Evolutionary conservation across 2,888 invertebrate genomes (phyloP).

Genomic region (Rhagium mordax): DNA sequence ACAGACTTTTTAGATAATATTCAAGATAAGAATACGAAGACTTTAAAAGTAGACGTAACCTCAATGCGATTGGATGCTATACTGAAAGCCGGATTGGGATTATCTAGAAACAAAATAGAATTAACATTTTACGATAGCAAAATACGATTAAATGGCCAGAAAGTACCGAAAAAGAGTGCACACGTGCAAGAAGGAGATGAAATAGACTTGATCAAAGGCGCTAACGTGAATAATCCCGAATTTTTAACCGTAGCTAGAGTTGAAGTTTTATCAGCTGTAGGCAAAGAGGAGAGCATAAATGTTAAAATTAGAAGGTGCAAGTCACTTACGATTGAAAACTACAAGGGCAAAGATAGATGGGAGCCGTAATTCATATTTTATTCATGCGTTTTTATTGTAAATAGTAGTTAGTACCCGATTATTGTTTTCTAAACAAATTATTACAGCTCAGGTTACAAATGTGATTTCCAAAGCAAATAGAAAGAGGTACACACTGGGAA

Average conservation of each 20-base stretch:
- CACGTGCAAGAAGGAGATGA: conserved; percentile 81
- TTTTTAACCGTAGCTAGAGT: conserved; percentile 81
- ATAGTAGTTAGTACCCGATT: neutral
- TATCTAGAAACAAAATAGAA: conserved; percentile 87
- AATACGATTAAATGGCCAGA: conserved; percentile 85
- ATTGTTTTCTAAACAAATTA: neutral
- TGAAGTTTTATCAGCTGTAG: conserved; percentile 74
- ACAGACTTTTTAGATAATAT: conserved; percentile 70
- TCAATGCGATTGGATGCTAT: conserved; percentile 82
- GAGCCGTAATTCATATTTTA: neutral
- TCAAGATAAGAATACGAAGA: conserved; percentile 75
- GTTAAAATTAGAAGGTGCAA: conserved; percentile 80
- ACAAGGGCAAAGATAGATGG: conserved; percentile 62
- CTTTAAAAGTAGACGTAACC: conserved; percentile 76
- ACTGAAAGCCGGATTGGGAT: conserved; percentile 78
- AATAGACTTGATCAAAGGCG: conserved; percentile 82
- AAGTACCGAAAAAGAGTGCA: conserved; percentile 82
- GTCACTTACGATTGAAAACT: conserved; percentile 82
- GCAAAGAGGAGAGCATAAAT: conserved; percentile 73
- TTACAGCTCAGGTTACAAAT: too few relatives aligned
- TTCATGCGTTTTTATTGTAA: neutral
- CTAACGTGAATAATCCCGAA: conserved; percentile 78
- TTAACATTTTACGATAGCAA: conserved; percentile 85
- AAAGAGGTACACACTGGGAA: too few relatives aligned
- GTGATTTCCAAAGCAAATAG: too few relatives aligned